phyloP scores from a whole-genome alignment of 2,888 invertebrate genomes.

The Eupsilia transversa region DNA sequence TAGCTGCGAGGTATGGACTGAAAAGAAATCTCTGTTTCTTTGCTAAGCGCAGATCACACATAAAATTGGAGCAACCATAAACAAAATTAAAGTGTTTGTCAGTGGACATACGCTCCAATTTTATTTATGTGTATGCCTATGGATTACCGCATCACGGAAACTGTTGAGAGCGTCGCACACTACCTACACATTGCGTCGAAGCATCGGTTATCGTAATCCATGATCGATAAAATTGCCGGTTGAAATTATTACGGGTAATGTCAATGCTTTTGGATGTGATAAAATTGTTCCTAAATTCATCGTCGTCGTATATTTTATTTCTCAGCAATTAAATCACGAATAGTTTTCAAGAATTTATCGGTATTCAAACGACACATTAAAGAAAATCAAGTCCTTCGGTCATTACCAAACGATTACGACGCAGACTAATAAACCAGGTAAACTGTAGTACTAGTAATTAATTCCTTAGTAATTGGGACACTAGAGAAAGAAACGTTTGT shows the following conservation, averaged over 20 bases:
- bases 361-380: constrained; percentile 25
- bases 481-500: constrained; percentile 49
- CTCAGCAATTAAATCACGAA: not conserved
- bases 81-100: constrained; percentile 54
- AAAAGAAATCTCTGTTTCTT: constrained; percentile 27
- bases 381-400: constrained; percentile 1
- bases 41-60: constrained; percentile 41
- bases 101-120: constrained; percentile 52
- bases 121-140: constrained; percentile 50
- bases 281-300: not conserved
- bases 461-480: constrained; percentile 40
- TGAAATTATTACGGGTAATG: constrained; percentile 18
- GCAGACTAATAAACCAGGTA: constrained; percentile 12
- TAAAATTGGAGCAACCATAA: constrained; percentile 34
- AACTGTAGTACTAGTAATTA: constrained; percentile 36
- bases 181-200: constrained; percentile 4
- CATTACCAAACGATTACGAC: constrained; percentile 28
- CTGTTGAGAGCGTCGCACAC: constrained; percentile 31
- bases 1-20: constrained; percentile 34
- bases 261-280: constrained; percentile 26
- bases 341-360: constrained; percentile 25
- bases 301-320: not conserved
- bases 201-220: constrained; percentile 26
- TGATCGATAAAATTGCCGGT: constrained; percentile 25
- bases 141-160: constrained; percentile 48